These are phyloP conservation scores for Dryas iulia DNA, from an alignment of 1,140 invertebrate species.

Conservation along the genomic window DNA sequence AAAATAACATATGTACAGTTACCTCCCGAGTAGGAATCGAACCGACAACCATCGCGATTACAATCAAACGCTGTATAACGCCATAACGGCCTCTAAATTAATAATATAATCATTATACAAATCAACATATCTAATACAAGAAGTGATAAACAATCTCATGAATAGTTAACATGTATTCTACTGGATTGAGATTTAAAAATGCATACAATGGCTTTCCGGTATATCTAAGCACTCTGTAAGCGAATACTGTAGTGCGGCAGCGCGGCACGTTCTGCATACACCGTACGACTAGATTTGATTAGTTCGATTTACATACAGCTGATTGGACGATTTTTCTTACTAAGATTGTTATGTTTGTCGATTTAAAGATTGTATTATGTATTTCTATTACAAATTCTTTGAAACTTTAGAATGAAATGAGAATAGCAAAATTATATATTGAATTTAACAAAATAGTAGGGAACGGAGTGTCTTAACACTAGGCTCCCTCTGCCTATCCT, in stretches of 20 bases:
- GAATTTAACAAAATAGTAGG: no score
- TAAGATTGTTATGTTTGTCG: neutral
- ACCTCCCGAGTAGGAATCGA: no score
- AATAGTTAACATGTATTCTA: neutral
- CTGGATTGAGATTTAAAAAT: slow-evolving; percentile 8
- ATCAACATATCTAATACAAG: neutral
- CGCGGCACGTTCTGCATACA: slow-evolving; percentile 38
- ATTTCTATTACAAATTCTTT: no score
- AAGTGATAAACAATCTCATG: neutral
- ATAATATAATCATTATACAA: neutral
- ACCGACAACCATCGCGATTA: no score
- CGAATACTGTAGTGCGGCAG: slow-evolving; percentile 18
- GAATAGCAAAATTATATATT: no score
- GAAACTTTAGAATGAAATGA: no score
- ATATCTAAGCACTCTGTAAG: slow-evolving; percentile 1
- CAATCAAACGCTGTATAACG: no score
- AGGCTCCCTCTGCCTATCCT: no score
- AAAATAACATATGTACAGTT: no score
- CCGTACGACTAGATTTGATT: slow-evolving; percentile 21
- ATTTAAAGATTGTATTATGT: no score
- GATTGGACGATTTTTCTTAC: slow-evolving; percentile 19
- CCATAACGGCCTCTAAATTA: no score
- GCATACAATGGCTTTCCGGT: slow-evolving; percentile 6
- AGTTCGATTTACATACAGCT: slow-evolving; percentile 38
- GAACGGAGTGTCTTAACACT: no score